A percentile compares a stretch with the other conserved stretches of the same genome.
Conservation (phyloP, 2,797 vertebrate genomes). For the Chelonia mydas region DNA sequence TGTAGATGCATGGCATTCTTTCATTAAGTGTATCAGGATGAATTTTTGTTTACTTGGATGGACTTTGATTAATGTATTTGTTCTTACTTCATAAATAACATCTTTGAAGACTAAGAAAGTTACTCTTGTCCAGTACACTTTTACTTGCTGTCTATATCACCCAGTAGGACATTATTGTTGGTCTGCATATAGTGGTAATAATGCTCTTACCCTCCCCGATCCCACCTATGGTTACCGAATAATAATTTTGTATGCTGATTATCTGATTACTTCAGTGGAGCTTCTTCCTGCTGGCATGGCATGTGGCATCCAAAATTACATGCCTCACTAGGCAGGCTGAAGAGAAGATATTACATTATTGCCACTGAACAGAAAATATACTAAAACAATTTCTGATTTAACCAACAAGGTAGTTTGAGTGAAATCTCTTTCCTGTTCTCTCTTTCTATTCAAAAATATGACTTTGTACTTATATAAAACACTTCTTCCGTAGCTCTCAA, state of each 20-base stretch:
- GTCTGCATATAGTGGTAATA: constrained; percentile 12
- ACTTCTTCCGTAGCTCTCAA: background rate
- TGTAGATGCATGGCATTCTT: background rate
- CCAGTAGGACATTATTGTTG: constrained; percentile 10
- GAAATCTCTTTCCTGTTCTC: background rate
- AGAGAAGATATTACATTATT: constrained; percentile 36
- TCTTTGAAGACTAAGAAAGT: background rate
- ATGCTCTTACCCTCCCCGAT: background rate
- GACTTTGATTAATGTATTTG: constrained; percentile 48
- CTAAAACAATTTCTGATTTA: background rate
- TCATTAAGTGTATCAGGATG: constrained; percentile 9
- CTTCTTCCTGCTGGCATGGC: constrained; percentile 37
- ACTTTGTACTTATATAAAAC: background rate
- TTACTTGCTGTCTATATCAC: background rate
- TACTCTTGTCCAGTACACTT: constrained; percentile 11
- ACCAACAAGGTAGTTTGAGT: background rate
- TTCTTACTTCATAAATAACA: constrained; percentile 20
- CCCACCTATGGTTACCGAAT: background rate
- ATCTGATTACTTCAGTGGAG: constrained; percentile 4
- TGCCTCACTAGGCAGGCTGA: constrained; percentile 9
- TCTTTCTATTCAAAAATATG: background rate
- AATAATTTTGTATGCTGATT: constrained; percentile 39
- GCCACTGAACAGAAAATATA: background rate
- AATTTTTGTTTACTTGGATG: background rate
- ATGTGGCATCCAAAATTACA: constrained; percentile 37